phyloP scores from a whole-genome alignment of 2,113 vertebrate genomes.

The Gallinago media region DNA sequence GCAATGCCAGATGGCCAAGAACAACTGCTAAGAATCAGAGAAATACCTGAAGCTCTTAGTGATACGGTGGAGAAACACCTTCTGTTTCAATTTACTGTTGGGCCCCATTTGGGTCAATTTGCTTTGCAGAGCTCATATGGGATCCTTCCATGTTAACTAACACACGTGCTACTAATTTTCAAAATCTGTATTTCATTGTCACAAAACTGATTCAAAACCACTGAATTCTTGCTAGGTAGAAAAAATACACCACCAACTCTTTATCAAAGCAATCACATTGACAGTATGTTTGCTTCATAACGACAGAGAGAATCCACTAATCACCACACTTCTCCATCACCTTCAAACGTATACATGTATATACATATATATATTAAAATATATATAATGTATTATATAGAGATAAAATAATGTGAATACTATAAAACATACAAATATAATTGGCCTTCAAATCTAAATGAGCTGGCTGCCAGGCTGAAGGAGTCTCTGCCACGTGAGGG shows the following conservation, averaged over 20 bases:
- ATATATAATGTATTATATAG: not conserved
- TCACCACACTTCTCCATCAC: not conserved
- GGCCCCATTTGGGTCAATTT: not conserved
- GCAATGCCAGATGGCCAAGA: slow-evolving; percentile 81
- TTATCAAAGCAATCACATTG: fast-evolving
- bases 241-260: not conserved
- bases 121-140: not conserved
- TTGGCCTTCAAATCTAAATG: not conserved
- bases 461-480: not conserved
- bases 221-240: not conserved
- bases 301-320: not conserved
- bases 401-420: not conserved
- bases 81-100: not conserved
- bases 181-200: not conserved
- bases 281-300: not conserved
- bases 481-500: not conserved
- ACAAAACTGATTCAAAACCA: not conserved
- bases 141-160: not conserved
- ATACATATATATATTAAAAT: not conserved
- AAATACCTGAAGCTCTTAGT: slow-evolving; percentile 69
- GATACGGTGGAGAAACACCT: not conserved
- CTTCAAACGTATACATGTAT: not conserved
- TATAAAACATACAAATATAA: not conserved
- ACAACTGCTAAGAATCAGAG: slow-evolving; percentile 80
- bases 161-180: not conserved